Percentiles rank a stretch among this genome's conserved stretches.
Conservation (phyloP, 92 coral and sea anemone species). For the Siderastrea siderea region DNA sequence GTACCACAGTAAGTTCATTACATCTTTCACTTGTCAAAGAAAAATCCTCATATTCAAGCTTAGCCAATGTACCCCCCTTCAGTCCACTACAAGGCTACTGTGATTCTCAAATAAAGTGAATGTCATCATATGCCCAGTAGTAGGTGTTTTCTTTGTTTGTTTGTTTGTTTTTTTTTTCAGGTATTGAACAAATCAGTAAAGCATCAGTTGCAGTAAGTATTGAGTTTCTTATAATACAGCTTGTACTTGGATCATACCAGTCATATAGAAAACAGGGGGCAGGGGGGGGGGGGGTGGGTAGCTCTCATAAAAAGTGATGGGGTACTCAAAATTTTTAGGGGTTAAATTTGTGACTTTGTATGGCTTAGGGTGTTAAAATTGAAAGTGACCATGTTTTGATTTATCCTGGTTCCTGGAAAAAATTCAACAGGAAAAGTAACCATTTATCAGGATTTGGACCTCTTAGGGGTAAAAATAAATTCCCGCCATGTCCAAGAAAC, state of each 20-base stretch:
- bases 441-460: too few relatives aligned
- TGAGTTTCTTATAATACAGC: neutral
- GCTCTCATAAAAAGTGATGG: too few relatives aligned
- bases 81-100: neutral
- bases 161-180: conserved; percentile 8
- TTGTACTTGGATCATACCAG: neutral
- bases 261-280: too few relatives aligned
- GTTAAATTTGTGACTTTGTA: too few relatives aligned
- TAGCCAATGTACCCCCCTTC: neutral
- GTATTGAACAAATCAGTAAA: conserved; percentile 72
- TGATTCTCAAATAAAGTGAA: too few relatives aligned
- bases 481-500: too few relatives aligned
- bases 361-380: too few relatives aligned
- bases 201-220: conserved; percentile 65
- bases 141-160: too few relatives aligned
- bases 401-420: neutral
- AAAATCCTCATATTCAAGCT: neutral
- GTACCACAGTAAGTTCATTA: conserved; percentile 77
- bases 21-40: neutral
- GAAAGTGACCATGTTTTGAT: neutral
- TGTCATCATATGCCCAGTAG: neutral
- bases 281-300: neutral
- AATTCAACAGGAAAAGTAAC: too few relatives aligned
- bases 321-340: too few relatives aligned
- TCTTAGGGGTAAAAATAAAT: too few relatives aligned